A percentile compares a stretch with the other conserved stretches of the same genome.
Conservation (phyloP, 2,113 vertebrate species). For the Heterochromis multidens region DNA sequence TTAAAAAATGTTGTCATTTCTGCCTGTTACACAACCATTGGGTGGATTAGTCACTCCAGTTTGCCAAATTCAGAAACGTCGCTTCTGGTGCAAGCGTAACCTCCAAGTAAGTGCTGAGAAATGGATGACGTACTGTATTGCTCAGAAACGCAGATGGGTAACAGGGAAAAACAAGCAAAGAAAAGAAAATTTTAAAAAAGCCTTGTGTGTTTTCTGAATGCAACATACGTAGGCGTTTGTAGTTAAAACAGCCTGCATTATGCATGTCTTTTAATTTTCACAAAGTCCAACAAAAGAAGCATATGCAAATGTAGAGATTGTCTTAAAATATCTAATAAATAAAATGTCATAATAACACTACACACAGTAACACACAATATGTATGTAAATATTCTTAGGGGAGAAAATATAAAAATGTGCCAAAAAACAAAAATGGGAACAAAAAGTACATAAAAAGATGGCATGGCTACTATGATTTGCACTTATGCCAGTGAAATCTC, state of each 20-base stretch:
- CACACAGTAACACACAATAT: conserved; percentile 42
- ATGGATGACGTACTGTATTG: conserved; percentile 43
- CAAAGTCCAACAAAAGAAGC: background rate
- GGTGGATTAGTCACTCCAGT: conserved; percentile 69
- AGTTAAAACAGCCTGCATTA: background rate
- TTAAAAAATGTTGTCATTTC: background rate
- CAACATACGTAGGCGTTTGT: background rate
- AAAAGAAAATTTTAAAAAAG: background rate
- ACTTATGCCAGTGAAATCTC: conserved; percentile 79
- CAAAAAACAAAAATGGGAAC: background rate
- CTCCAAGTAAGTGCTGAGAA: conserved; percentile 39
- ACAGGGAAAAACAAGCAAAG: conserved; percentile 12
- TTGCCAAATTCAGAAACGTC: conserved; percentile 48
- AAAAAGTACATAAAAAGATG: conserved; percentile 24
- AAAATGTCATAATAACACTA: conserved; percentile 18
- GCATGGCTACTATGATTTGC: conserved; percentile 66
- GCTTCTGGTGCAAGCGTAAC: conserved; percentile 33
- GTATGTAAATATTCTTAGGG: conserved; percentile 2
- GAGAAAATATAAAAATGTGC: background rate
- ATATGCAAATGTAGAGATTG: background rate
- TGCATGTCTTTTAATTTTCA: background rate
- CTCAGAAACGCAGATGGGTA: conserved; percentile 34
- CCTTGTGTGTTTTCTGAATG: background rate
- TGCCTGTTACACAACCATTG: conserved; percentile 56
- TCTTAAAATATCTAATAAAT: background rate